Evolutionary conservation across 1,140 invertebrate species (phyloP), one percentile per base, ranked within the genome.

Genomic region (Portunus trituberculatus): DNA sequence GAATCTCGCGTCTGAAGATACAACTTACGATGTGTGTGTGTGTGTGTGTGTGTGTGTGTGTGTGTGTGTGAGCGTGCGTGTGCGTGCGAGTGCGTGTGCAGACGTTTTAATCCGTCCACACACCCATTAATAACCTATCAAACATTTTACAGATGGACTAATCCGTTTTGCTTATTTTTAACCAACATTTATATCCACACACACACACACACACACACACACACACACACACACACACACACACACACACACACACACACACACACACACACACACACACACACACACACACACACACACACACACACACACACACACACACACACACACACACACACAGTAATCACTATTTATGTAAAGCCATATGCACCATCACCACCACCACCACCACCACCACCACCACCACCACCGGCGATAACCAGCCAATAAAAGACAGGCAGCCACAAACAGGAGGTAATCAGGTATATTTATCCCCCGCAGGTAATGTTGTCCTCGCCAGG

Each of bases 41-140:
- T 67, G 31, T 76, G 20, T 92, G n/a, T 92, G 12, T 92, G 48
- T 92, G 28, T 92, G n/a, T 92, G 31, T 92, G 31, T 92, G 67
- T 92, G 67, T 67, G 67, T 92, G 67, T 29, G 67, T 92, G 67
- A 31, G 45, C 76, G 67, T 29, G 67, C 76, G 67, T 67, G 67
- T 92, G 67, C 45, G 67, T 92, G 67, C 16, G 67, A 76, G 67
- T 29, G 67, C 28, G 67, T 31, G 67, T 92, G 67, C 45, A 29
- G 29, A 32, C 25, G 31, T 92, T 28, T 59, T 48, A 16, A 91
- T 48, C 20, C 48, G 52, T n/a, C 20, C 48, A 59, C 48, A 91
- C 52, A 59, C 20, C 45, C 2, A 48, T n/a, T 59, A 91, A 14
- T 48, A n/a, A 14, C 48, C 28, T 67, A 67, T 92, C 28, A 29